Evolutionary conservation across 1,140 invertebrate species (phyloP).

Genomic region (Drosophila asahinai): DNA sequence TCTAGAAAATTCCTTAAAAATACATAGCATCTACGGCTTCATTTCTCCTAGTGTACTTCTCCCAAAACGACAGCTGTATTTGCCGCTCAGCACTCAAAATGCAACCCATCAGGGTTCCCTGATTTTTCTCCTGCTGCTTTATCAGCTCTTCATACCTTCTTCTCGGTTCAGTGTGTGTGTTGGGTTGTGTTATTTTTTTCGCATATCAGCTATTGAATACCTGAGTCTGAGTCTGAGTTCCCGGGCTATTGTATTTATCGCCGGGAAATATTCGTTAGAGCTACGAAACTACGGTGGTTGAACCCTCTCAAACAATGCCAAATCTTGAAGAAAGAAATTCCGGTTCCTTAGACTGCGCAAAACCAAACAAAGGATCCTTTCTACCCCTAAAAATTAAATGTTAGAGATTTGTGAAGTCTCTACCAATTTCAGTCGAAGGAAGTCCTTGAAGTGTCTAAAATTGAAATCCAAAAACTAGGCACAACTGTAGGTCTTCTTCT

Average conservation of each 20-base stretch:
- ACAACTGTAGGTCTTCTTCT: conserved; percentile 35
- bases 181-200: conserved; percentile 42
- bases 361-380: conserved; percentile 29
- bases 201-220: conserved; percentile 58
- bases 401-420: neutral
- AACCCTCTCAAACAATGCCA: conserved; percentile 20
- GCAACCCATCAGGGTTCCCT: conserved; percentile 40
- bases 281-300: conserved; percentile 21
- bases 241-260: conserved; percentile 7
- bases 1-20: neutral
- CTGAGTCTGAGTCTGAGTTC: conserved; percentile 25
- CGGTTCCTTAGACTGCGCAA: conserved; percentile 33
- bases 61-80: conserved; percentile 66
- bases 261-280: conserved; percentile 4
- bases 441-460: conserved; percentile 44
- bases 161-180: conserved; percentile 4
- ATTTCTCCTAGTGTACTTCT: conserved; percentile 15
- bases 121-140: conserved; percentile 39
- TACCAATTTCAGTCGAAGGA: conserved; percentile 18
- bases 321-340: conserved; percentile 29
- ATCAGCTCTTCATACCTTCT: conserved; percentile 37
- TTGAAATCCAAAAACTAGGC: conserved; percentile 15
- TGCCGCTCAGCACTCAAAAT: conserved; percentile 40
- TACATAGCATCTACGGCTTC: accelerated
- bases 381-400: conserved; percentile 13